Conservation (phyloP, 2,113 vertebrate genomes). For the Ceyx cyanopectus region DNA sequence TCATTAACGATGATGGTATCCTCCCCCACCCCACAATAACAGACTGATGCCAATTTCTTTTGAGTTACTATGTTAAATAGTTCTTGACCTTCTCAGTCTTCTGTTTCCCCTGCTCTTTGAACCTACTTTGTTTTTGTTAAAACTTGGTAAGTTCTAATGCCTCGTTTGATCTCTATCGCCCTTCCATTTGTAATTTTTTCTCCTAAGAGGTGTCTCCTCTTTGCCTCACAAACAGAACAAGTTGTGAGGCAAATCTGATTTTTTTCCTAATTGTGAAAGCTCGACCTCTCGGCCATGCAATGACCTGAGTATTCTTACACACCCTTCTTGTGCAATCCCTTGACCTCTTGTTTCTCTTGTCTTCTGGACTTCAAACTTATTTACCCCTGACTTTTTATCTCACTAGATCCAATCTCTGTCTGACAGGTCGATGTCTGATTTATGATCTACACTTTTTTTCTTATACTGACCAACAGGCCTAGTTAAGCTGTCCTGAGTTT, state of each 20-base stretch:
- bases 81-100: not conserved
- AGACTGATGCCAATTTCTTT: not conserved
- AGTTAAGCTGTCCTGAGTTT: not conserved
- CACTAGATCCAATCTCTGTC: not conserved
- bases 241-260: not conserved
- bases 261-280: constrained; percentile 13
- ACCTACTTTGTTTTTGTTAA: not conserved
- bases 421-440: not conserved
- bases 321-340: not conserved
- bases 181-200: not conserved
- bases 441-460: not conserved
- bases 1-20: not conserved
- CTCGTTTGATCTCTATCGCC: not conserved
- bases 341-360: not conserved
- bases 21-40: not conserved
- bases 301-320: not conserved
- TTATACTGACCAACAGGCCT: not conserved
- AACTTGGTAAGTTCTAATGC: not conserved
- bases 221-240: not conserved
- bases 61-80: not conserved
- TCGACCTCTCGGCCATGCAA: constrained; percentile 2
- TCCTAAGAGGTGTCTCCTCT: not conserved
- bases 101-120: not conserved
- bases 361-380: not conserved
- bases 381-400: not conserved